These are phyloP conservation scores for Aspidiotus rigidus DNA, from an alignment of 2,888 invertebrate genomes.

Conservation along the genomic window DNA sequence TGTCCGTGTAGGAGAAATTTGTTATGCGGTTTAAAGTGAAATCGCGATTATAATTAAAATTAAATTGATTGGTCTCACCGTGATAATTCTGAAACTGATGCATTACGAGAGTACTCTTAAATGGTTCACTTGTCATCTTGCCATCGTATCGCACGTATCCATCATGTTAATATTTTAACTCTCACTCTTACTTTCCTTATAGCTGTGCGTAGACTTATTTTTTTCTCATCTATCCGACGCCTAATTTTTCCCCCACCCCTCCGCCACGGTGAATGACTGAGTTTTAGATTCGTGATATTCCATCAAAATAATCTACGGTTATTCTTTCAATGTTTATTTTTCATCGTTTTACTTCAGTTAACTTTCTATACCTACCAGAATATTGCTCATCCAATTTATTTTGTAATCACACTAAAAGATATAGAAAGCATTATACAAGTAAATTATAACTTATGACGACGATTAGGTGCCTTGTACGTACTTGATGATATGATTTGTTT, in stretches of 20 bases:
- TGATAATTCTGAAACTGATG: neutral
- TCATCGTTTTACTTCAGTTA: too few species aligned
- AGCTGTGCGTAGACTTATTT: neutral
- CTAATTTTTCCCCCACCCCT: neutral
- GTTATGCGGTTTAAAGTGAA: constrained; percentile 3
- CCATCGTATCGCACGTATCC: neutral
- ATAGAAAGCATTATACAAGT: too few species aligned
- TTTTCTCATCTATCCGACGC: neutral
- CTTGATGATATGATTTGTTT: too few species aligned
- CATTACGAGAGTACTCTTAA: neutral
- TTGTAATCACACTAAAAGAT: too few species aligned
- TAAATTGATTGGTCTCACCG: constrained; percentile 15
- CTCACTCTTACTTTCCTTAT: constrained; percentile 6
- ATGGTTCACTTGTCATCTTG: constrained; percentile 12
- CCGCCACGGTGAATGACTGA: neutral
- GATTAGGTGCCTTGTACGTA: too few species aligned
- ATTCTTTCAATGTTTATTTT: too few species aligned
- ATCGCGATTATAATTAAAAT: neutral
- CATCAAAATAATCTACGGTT: too few species aligned
- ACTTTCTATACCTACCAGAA: too few species aligned
- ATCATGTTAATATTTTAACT: neutral
- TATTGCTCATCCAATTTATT: too few species aligned
- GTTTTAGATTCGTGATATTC: too few species aligned
- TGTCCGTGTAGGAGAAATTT: constrained; percentile 8
- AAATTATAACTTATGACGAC: too few species aligned